These are phyloP conservation scores for Acanthisitta chloris DNA, from an alignment of 2,113 vertebrate genomes.

Conservation along the genomic window DNA sequence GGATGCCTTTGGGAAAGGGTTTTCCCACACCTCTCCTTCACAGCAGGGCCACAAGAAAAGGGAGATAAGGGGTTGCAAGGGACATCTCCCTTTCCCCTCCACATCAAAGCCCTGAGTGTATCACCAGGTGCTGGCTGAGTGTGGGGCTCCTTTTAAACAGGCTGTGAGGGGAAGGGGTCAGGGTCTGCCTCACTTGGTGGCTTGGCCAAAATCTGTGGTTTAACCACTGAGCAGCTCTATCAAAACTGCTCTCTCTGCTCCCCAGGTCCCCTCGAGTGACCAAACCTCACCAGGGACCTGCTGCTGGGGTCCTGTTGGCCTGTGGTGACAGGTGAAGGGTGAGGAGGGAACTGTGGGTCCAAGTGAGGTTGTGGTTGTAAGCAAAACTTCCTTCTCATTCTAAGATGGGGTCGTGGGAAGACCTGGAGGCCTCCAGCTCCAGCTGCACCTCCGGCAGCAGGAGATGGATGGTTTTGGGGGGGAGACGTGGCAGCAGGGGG, in stretches of 20 bases:
- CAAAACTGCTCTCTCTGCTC: background rate
- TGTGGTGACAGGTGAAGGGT: fast-evolving
- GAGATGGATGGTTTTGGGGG: background rate
- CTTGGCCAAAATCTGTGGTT: background rate
- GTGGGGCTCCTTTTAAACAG: background rate
- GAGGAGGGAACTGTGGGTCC: background rate
- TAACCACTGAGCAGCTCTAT: background rate
- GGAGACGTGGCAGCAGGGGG: background rate
- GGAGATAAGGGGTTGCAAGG: background rate
- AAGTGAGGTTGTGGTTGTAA: background rate
- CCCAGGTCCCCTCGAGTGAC: background rate
- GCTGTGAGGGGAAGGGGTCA: background rate
- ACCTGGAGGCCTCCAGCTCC: background rate
- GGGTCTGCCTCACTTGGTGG: fast-evolving
- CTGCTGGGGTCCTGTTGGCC: background rate
- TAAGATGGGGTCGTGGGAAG: background rate
- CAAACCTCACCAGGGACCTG: background rate
- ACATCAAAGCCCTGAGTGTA: background rate
- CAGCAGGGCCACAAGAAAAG: background rate
- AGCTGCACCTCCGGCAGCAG: background rate
- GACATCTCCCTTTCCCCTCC: background rate
- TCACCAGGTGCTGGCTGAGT: background rate
- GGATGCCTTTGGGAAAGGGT: background rate
- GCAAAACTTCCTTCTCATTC: fast-evolving
- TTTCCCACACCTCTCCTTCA: background rate